Base-by-base conservation (phyloP, 2,797 vertebrate genomes). In the Circus cinereus region DNA sequence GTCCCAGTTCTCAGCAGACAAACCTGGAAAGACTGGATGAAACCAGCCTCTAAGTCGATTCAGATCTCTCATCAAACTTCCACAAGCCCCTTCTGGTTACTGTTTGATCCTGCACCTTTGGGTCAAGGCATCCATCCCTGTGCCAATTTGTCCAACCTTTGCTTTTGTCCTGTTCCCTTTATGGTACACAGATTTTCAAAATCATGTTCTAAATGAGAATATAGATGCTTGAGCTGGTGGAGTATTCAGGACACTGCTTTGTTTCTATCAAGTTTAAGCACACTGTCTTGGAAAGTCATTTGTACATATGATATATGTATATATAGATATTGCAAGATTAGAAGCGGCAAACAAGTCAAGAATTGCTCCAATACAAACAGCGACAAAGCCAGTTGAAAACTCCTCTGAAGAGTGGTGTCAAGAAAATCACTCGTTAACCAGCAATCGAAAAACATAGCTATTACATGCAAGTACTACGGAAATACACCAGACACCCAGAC, bases 251-350 rank as follows among this genome's bases (percentile, higher is more conserved):
- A 68, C 56, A 70, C 30, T 9, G 3, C 74, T 95, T 96, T 93
- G 89, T 92, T 97, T 96, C 94, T 90, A 79, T 84, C 90, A 82
- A 89, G 83, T 73, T 87, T 85, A 90, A 91, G 63, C n/a, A 81
- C 18, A 5, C 18, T 64, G 34, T 47, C 85, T 88, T 20, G 5
- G 74, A 94, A 42, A 88, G 42, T 45, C 45, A 85, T 64, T 93
- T 77, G 56, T 38, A 20, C 29, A 32, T 53, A 54, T 32, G 29
- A 32, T 54, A 32, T 54, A 54, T 54, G 51, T 54, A 32, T 54
- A 54, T 54, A 54, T 32, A 54, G 51, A 54, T 32, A 54, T 32
- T 72, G n/a, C 34, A 54, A 93, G 36, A 60, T 56, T 27, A 65
- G 72, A 96, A 94, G 56, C 5, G 8, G 78, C 50, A 82, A 89